A percentile compares a stretch with the other conserved stretches of the same genome.
Conservation (phyloP, 2,888 invertebrate genomes). For the Chesias legatella region DNA sequence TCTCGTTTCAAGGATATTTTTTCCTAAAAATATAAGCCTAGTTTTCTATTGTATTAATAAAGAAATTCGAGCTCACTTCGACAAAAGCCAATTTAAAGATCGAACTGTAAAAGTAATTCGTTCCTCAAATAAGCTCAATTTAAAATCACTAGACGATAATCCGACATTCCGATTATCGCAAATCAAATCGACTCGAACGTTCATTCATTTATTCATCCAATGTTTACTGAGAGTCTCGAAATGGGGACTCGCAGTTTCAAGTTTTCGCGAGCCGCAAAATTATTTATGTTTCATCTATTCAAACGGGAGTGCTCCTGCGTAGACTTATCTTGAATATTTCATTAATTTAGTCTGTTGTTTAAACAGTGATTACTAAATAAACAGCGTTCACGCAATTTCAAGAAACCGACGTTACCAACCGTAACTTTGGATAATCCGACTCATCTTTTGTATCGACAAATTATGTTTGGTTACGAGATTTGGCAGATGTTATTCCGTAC, state of each 20-base stretch:
- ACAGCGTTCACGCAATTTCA: slow-evolving; percentile 46
- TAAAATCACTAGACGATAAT: slow-evolving; percentile 19
- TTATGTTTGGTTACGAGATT: slow-evolving; percentile 50
- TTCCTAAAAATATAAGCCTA: neutral
- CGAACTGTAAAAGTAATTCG: slow-evolving; percentile 1
- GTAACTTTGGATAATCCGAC: slow-evolving; percentile 42
- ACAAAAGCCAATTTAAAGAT: too few relatives aligned
- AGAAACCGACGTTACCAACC: slow-evolving; percentile 28
- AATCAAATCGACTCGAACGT: slow-evolving; percentile 29
- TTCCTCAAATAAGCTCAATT: slow-evolving; percentile 17
- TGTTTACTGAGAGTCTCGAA: slow-evolving; percentile 49
- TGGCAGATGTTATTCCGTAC: slow-evolving; percentile 36
- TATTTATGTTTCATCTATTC: slow-evolving; percentile 48
- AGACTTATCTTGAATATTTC: slow-evolving; percentile 64
- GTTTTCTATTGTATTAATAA: too few relatives aligned
- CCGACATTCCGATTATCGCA: slow-evolving; percentile 21
- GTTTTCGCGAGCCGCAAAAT: slow-evolving; percentile 42
- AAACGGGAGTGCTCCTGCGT: slow-evolving; percentile 41
- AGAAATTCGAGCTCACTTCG: too few relatives aligned
- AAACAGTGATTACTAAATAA: slow-evolving; percentile 64
- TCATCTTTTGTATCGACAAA: slow-evolving; percentile 51
- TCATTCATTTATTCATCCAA: slow-evolving; percentile 59
- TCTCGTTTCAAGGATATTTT: too few relatives aligned
- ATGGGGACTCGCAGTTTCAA: slow-evolving; percentile 27
- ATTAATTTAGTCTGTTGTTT: slow-evolving; percentile 61